These are phyloP conservation scores for Euura saliciscinereae DNA, from an alignment of 1,140 invertebrate species.

Conservation along the genomic window DNA sequence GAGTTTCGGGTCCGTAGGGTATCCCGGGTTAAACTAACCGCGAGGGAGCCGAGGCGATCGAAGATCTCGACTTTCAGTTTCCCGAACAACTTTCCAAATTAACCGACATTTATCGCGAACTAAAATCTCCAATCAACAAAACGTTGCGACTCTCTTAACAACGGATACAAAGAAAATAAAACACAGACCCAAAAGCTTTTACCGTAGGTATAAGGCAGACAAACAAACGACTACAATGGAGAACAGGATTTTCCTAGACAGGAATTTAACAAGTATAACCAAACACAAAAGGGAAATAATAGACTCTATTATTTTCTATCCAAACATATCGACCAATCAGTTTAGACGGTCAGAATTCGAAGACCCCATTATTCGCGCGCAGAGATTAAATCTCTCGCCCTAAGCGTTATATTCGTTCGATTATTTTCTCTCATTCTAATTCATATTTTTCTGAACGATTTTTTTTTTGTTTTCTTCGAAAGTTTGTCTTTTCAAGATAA, in stretches of 20 bases:
- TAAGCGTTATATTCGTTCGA: too few species aligned
- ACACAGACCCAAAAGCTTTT: too few species aligned
- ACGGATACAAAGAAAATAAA: background rate
- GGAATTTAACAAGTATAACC: background rate
- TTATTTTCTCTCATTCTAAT: too few species aligned
- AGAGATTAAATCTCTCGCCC: background rate
- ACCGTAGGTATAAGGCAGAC: too few species aligned
- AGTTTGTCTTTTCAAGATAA: background rate
- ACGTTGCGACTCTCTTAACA: background rate
- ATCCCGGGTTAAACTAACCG: background rate
- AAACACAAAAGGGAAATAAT: slow-evolving; percentile 2
- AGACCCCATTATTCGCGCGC: background rate
- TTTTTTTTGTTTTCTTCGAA: background rate
- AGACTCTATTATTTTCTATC: slow-evolving; percentile 5
- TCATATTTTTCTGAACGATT: too few species aligned
- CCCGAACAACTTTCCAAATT: slow-evolving; percentile 2
- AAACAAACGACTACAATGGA: background rate
- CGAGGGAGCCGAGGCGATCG: background rate
- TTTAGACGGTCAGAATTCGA: background rate
- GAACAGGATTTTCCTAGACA: background rate
- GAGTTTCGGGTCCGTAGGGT: background rate
- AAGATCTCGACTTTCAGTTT: background rate
- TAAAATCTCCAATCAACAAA: slow-evolving; percentile 1
- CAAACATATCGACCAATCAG: slow-evolving; percentile 2
- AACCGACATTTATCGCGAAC: background rate